A percentile compares a stretch with the other conserved stretches of the same genome.
Evolutionary conservation across 2,797 vertebrate genomes (phyloP).

Genomic region (Alcedo atthis): DNA sequence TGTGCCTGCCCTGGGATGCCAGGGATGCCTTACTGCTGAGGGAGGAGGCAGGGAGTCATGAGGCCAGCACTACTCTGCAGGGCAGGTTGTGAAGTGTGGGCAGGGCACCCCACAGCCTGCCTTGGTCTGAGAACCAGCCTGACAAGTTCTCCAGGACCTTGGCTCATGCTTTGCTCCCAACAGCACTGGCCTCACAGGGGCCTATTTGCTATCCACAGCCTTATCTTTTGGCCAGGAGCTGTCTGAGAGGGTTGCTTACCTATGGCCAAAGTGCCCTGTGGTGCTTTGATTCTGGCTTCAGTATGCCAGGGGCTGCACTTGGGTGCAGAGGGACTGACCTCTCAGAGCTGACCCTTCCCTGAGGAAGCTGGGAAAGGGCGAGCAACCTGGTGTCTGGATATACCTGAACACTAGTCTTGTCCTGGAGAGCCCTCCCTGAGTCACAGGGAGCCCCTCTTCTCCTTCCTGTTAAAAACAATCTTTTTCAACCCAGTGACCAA

Average conservation of each 20-base stretch:
- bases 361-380: neutral
- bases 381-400: neutral
- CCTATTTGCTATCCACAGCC: neutral
- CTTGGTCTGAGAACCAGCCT: neutral
- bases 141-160: slow-evolving; percentile 17
- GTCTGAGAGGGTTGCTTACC: neutral
- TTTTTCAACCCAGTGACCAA: neutral
- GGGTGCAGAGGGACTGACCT: neutral
- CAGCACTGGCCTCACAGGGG: fast-evolving
- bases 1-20: neutral
- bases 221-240: slow-evolving; percentile 38
- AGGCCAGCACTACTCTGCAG: neutral
- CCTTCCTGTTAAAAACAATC: neutral
- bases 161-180: neutral
- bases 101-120: neutral
- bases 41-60: neutral
- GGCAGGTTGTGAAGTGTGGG: neutral
- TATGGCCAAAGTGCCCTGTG: fast-evolving
- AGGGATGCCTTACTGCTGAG: fast-evolving
- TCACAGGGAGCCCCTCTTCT: neutral
- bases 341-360: neutral
- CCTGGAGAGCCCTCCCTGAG: neutral
- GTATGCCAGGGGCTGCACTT: fast-evolving
- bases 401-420: fast-evolving
- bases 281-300: neutral